phyloP scores from a whole-genome alignment of 2,113 vertebrate genomes.

The Maccullochella peelii region DNA sequence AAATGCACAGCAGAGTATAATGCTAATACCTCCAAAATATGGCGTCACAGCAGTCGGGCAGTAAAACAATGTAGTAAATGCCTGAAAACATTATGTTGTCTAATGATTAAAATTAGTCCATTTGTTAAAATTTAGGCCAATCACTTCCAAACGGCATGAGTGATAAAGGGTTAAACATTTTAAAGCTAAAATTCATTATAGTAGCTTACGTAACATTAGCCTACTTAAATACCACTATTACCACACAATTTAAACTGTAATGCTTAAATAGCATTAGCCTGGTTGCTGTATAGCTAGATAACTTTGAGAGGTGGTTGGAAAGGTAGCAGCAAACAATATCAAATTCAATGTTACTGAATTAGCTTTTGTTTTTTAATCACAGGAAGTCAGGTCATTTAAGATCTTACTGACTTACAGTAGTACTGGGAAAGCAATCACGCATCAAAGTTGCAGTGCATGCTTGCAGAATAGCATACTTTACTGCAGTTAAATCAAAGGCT shows the following conservation, averaged over 20 bases:
- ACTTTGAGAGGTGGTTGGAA: too few relatives aligned
- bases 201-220: neutral
- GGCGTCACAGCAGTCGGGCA: too few relatives aligned
- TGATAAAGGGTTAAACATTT: neutral
- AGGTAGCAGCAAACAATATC: neutral
- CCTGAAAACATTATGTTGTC: too few relatives aligned
- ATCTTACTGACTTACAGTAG: neutral
- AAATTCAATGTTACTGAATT: neutral
- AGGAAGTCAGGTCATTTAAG: neutral
- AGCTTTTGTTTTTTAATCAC: neutral
- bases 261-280: too few relatives aligned
- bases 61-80: too few relatives aligned
- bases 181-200: neutral
- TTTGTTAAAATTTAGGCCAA: neutral
- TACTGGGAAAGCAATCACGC: neutral
- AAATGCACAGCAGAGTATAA: too few relatives aligned
- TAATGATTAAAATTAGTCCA: too few relatives aligned
- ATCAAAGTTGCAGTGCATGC: neutral
- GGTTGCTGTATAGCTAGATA: neutral
- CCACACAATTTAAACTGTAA: too few relatives aligned
- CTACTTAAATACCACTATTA: too few relatives aligned
- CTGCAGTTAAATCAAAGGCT: conserved; percentile 1
- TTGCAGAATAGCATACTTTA: neutral
- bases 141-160: neutral
- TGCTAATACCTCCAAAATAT: too few relatives aligned